Conservation (phyloP, 2,113 vertebrate genomes). For the Ailurus styani region DNA sequence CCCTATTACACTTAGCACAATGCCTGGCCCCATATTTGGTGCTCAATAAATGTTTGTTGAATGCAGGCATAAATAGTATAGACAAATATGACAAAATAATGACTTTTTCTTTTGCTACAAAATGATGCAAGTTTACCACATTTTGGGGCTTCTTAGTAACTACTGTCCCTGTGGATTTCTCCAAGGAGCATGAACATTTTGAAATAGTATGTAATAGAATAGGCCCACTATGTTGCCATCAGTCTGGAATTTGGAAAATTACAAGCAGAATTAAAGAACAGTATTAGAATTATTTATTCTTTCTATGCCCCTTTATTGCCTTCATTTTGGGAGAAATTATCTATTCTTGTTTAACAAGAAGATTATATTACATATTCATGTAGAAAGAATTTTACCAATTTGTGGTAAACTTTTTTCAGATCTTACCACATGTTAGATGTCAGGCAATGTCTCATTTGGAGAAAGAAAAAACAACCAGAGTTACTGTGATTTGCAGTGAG, state of each 20-base stretch:
- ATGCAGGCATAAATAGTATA: neutral
- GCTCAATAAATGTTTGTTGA: constrained; percentile 29
- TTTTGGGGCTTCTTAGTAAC: neutral
- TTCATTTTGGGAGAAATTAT: constrained; percentile 58
- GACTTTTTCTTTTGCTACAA: constrained; percentile 9
- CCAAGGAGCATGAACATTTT: constrained; percentile 33
- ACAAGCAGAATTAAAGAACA: constrained; percentile 72
- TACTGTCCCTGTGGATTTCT: neutral
- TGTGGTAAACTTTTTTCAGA: constrained; percentile 64
- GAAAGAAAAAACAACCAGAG: constrained; percentile 50
- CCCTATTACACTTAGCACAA: neutral
- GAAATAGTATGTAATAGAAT: constrained; percentile 56
- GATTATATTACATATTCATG: constrained; percentile 66
- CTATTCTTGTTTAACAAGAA: constrained; percentile 66
- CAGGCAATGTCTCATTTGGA: constrained; percentile 51
- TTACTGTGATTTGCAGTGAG: constrained; percentile 45
- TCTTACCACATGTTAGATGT: constrained; percentile 62
- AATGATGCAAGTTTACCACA: neutral
- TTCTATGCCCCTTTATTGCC: constrained; percentile 71
- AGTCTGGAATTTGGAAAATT: constrained; percentile 75
- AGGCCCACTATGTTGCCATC: constrained; percentile 70
- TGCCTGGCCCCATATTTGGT: neutral
- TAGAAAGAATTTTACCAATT: constrained; percentile 68
- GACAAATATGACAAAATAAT: neutral
- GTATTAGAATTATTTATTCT: constrained; percentile 76